Conservation (phyloP, 2,113 vertebrate genomes). For the Etia nguti region DNA sequence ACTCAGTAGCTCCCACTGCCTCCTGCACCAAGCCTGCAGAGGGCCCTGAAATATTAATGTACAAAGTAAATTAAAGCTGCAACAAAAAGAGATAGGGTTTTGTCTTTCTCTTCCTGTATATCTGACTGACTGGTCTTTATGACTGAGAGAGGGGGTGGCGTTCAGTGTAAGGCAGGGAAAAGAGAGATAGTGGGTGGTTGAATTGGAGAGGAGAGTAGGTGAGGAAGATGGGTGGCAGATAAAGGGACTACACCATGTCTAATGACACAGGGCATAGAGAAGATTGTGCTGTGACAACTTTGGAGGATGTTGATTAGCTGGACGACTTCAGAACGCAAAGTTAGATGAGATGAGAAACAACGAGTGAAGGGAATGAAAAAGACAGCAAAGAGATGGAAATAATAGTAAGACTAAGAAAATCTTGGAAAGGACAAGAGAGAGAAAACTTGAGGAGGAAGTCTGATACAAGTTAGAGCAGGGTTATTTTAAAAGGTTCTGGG, state of each 20-base stretch:
- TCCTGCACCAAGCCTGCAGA: slow-evolving; percentile 62
- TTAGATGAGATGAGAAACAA: neutral
- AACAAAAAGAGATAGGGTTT: slow-evolving; percentile 65
- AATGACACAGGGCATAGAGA: slow-evolving; percentile 28
- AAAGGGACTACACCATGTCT: slow-evolving; percentile 24
- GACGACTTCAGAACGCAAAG: neutral
- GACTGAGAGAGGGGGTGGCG: slow-evolving; percentile 39
- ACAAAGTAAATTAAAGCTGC: slow-evolving; percentile 74
- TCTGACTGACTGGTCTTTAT: slow-evolving; percentile 64
- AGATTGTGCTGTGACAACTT: neutral
- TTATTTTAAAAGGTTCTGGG: slow-evolving; percentile 30
- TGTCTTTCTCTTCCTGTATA: slow-evolving; percentile 63
- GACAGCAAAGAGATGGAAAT: neutral
- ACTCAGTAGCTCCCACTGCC: slow-evolving; percentile 55
- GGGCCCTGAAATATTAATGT: slow-evolving; percentile 75
- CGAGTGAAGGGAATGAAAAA: neutral
- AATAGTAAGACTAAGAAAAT: neutral
- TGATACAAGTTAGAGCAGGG: neutral
- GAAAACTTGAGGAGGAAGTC: neutral
- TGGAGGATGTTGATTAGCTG: neutral
- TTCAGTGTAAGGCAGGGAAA: neutral
- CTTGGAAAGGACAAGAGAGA: neutral
- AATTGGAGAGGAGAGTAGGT: neutral
- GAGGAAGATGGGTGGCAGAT: slow-evolving; percentile 27
- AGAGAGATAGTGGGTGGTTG: slow-evolving; percentile 22